phyloP scores from a whole-genome alignment of 1,140 invertebrate genomes.

The Pissodes strobi region DNA sequence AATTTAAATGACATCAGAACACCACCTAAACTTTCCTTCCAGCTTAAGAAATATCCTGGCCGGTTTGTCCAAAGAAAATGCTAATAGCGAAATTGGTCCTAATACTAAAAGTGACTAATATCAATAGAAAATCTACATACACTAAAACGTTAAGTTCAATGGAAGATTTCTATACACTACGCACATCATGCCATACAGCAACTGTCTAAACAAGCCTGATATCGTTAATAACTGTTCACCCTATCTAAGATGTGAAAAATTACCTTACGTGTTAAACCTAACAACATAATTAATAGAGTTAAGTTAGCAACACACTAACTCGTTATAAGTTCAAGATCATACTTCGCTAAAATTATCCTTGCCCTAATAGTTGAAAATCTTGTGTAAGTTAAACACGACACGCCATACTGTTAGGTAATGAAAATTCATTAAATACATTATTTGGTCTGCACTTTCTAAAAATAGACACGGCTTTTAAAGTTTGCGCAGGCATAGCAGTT shows the following conservation, averaged over 20 bases:
- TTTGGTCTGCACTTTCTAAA: conserved; percentile 2
- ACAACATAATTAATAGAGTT: conserved; percentile 13
- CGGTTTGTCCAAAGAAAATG: too few relatives aligned
- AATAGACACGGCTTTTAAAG: conserved; percentile 2
- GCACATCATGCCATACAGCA: too few relatives aligned
- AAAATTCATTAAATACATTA: conserved; percentile 15
- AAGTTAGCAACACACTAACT: conserved; percentile 3
- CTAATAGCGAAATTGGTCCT: too few relatives aligned
- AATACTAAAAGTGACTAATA: too few relatives aligned
- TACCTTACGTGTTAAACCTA: conserved; percentile 8
- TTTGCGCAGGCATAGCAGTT: neutral
- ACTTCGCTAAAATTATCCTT: neutral
- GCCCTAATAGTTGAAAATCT: conserved; percentile 19
- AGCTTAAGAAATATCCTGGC: too few relatives aligned
- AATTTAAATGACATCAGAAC: too few relatives aligned
- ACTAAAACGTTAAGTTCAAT: too few relatives aligned
- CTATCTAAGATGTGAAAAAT: conserved; percentile 2
- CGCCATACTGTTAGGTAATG: conserved; percentile 15
- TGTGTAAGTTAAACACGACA: conserved; percentile 5
- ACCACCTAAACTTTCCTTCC: too few relatives aligned
- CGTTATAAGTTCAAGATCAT: conserved; percentile 14
- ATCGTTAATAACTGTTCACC: neutral
- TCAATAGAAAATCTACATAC: too few relatives aligned
- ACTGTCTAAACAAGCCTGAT: neutral
- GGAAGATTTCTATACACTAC: too few relatives aligned